phyloP scores from a whole-genome alignment of 2,888 invertebrate species.

The Ypsolopha sequella region DNA sequence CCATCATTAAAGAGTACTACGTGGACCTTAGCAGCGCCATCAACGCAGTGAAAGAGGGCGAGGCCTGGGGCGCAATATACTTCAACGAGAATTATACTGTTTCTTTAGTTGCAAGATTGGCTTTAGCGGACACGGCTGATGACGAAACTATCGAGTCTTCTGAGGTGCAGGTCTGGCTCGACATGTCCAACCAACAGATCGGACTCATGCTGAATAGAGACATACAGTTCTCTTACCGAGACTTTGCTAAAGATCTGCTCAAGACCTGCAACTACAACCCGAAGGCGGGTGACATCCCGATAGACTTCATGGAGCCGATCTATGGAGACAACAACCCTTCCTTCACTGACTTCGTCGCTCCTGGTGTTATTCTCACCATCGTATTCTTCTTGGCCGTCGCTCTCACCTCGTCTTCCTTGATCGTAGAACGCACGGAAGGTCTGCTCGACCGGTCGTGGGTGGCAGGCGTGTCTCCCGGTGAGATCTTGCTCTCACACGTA shows the following conservation, averaged over 20 bases:
- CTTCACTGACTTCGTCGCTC: conserved; percentile 97
- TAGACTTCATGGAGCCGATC: conserved; percentile 89
- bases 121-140: conserved; percentile 82
- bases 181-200: conserved; percentile 97
- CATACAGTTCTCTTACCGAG: conserved; percentile 87
- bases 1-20: conserved; percentile 77
- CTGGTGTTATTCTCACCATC: conserved; percentile 94
- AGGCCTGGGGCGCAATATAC: conserved; percentile 90
- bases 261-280: conserved; percentile 83
- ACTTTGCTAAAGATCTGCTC: conserved; percentile 83
- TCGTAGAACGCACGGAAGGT: conserved; percentile 92
- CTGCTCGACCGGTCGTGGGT: conserved; percentile 94
- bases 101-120: conserved; percentile 84
- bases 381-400: conserved; percentile 97
- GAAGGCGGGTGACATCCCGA: conserved; percentile 90
- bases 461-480: conserved; percentile 91
- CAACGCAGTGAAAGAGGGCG: conserved; percentile 79
- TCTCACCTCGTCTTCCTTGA: conserved; percentile 90
- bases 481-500: conserved; percentile 94
- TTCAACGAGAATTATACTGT: conserved; percentile 93
- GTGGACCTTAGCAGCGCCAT: conserved; percentile 75
- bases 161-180: conserved; percentile 90
- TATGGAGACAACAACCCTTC: conserved; percentile 91
- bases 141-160: conserved; percentile 89
- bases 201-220: conserved; percentile 90